Conservation (phyloP, 2,888 invertebrate species). For the Desoria tigrina region DNA sequence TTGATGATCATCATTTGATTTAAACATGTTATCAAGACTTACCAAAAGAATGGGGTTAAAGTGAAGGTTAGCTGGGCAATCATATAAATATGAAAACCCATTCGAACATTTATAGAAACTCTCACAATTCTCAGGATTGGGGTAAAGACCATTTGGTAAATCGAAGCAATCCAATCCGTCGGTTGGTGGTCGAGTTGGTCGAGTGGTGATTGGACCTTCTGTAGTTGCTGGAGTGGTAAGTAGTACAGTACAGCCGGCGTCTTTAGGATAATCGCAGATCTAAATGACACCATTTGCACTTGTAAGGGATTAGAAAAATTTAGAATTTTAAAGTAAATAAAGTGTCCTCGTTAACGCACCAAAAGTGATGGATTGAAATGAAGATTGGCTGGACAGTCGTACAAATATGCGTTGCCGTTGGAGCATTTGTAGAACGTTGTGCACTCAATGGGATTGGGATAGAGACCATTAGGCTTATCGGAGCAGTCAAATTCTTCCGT, state of each 20-base stretch:
- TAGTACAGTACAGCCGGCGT: constrained; percentile 30
- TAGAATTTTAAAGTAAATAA: too few species aligned
- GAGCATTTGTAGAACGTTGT: constrained; percentile 60
- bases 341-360: constrained; percentile 4
- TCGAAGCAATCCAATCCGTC: constrained; percentile 13
- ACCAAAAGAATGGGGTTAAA: constrained; percentile 18
- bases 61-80: constrained; percentile 57
- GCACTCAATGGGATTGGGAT: constrained; percentile 59
- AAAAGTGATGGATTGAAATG: constrained; percentile 36
- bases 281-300: neutral
- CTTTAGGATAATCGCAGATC: constrained; percentile 44
- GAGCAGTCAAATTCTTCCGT: constrained; percentile 15
- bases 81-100: constrained; percentile 59
- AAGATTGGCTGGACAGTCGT: constrained; percentile 37
- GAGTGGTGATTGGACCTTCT: neutral
- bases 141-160: constrained; percentile 58
- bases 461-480: constrained; percentile 57
- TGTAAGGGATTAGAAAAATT: neutral
- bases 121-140: constrained; percentile 58
- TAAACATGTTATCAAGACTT: too few species aligned
- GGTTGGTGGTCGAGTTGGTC: constrained; percentile 12
- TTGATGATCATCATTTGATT: too few species aligned
- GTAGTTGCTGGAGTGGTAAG: constrained; percentile 13
- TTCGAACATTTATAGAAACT: constrained; percentile 61
- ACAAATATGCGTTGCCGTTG: constrained; percentile 24